Evolutionary conservation across 2,113 vertebrate genomes (phyloP).

Genomic region (Gymnorhina tibicen): DNA sequence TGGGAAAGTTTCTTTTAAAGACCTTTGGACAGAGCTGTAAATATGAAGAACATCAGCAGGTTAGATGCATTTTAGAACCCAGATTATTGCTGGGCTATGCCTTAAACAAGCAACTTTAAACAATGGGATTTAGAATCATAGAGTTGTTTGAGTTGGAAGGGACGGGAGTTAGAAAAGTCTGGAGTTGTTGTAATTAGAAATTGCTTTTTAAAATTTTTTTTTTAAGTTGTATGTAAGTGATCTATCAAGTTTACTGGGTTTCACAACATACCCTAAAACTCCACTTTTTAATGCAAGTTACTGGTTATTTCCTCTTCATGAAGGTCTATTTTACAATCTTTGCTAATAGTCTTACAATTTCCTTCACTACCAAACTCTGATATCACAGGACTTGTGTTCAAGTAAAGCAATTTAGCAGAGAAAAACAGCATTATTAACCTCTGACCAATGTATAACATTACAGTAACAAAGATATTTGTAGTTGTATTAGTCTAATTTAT

Average conservation of each 20-base stretch:
- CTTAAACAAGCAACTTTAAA: background rate
- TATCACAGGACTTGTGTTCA: background rate
- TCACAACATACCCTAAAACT: background rate
- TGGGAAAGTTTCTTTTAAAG: background rate
- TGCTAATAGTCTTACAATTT: background rate
- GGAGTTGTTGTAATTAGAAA: background rate
- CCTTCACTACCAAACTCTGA: background rate
- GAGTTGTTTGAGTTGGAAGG: background rate
- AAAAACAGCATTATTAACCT: conserved; percentile 10
- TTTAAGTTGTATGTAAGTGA: background rate
- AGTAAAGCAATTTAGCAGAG: background rate
- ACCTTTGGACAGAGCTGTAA: background rate
- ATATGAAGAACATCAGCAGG: background rate
- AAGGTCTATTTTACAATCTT: background rate
- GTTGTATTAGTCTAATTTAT: background rate
- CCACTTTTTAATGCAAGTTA: background rate
- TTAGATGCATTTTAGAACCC: background rate
- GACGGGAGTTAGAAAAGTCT: background rate
- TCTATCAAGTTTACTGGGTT: background rate
- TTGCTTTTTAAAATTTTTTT: background rate
- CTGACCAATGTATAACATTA: background rate
- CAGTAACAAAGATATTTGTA: background rate
- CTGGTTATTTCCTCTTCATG: background rate
- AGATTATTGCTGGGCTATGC: background rate
- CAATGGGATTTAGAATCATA: background rate